A percentile compares a stretch with the other conserved stretches of the same genome.
Evolutionary conservation across 2,797 vertebrate genomes (phyloP).

Genomic region (Crocidura indochinensis): DNA sequence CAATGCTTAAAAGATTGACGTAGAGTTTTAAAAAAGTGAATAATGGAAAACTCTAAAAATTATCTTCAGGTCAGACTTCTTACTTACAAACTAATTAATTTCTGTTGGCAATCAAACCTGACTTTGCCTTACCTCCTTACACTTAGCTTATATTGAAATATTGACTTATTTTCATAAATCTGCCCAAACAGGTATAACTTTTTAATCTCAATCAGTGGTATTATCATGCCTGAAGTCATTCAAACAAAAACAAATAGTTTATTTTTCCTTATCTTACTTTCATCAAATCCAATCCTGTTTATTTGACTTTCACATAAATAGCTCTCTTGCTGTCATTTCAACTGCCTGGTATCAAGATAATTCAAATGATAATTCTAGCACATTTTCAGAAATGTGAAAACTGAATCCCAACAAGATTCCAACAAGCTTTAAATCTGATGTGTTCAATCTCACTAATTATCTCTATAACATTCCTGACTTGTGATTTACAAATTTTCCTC

Average conservation of each 20-base stretch:
- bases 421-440: not conserved
- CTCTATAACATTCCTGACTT: not conserved
- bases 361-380: not conserved
- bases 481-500: not conserved
- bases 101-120: not conserved
- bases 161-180: not conserved
- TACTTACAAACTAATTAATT: not conserved
- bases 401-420: no score
- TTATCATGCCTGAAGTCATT: not conserved
- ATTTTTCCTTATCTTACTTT: not conserved
- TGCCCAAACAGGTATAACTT: not conserved
- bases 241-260: not conserved
- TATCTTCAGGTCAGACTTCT: not conserved
- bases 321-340: not conserved
- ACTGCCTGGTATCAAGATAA: not conserved
- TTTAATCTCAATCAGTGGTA: not conserved
- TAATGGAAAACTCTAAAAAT: not conserved
- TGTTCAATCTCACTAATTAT: not conserved
- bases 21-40: no score
- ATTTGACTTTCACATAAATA: not conserved
- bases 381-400: not conserved
- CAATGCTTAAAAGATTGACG: not conserved
- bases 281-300: not conserved
- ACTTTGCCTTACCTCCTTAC: not conserved
- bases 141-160: constrained; percentile 15